These are phyloP conservation scores for Mugil cephalus DNA, from an alignment of 2,113 vertebrate genomes.

Conservation along the genomic window DNA sequence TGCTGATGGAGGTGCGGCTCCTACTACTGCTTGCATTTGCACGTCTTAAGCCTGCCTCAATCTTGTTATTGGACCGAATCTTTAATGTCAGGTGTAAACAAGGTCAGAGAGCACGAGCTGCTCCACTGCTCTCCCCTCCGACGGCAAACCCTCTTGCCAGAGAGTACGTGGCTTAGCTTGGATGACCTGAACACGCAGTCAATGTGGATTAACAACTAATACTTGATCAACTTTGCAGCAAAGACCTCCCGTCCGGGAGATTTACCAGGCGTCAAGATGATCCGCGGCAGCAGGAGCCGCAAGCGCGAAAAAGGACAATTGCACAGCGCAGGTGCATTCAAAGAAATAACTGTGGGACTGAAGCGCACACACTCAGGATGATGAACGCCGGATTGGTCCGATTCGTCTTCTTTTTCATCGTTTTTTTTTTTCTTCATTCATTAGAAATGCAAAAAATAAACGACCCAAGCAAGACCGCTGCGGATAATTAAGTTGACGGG, in stretches of 20 bases:
- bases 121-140: constrained; percentile 21
- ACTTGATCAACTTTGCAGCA: constrained; percentile 72
- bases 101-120: constrained; percentile 35
- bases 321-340: constrained; percentile 22
- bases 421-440: neutral
- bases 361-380: neutral
- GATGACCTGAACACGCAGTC: constrained; percentile 62
- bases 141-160: neutral
- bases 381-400: neutral
- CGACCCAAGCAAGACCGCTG: constrained; percentile 8
- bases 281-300: constrained; percentile 27
- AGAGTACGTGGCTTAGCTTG: constrained; percentile 64
- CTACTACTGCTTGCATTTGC: neutral
- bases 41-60: neutral
- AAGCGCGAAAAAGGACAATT: constrained; percentile 1
- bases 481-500: neutral
- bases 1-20: neutral
- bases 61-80: constrained; percentile 13
- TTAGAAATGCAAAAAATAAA: neutral
- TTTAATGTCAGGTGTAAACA: constrained; percentile 50
- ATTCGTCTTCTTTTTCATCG: too few relatives aligned
- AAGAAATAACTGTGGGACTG: neutral
- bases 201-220: constrained; percentile 71
- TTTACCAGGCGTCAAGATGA: constrained; percentile 39
- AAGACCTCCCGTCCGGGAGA: constrained; percentile 40